Evolutionary conservation across 2,888 invertebrate species (phyloP).

Genomic region (Drosophila cyrtoloma): DNA sequence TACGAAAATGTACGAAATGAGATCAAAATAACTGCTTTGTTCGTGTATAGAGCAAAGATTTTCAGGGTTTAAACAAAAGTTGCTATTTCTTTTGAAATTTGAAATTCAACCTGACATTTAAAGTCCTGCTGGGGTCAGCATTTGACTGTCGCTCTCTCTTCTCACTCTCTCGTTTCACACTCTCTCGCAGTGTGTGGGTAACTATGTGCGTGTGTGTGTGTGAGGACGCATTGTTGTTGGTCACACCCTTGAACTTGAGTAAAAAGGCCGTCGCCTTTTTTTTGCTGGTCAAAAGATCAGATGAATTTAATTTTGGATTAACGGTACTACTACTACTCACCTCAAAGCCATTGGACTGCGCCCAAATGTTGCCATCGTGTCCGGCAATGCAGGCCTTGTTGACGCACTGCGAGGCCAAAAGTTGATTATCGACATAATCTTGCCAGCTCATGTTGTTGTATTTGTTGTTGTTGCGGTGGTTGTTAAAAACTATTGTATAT

Average conservation of each 20-base stretch:
- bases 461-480: slow-evolving; percentile 61
- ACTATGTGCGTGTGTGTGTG: slow-evolving; percentile 20
- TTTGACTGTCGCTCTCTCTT: slow-evolving; percentile 14
- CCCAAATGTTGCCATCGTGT: slow-evolving; percentile 98
- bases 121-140: slow-evolving; percentile 35
- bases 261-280: slow-evolving; percentile 38
- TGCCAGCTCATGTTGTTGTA: slow-evolving; percentile 95
- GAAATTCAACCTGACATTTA: slow-evolving; percentile 2
- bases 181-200: slow-evolving; percentile 26
- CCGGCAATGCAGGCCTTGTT: slow-evolving; percentile 97
- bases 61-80: not conserved
- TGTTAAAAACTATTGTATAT: slow-evolving; percentile 60
- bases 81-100: not conserved
- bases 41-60: not conserved
- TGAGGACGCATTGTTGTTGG: slow-evolving; percentile 63
- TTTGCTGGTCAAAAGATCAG: slow-evolving; percentile 22
- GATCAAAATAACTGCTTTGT: not conserved
- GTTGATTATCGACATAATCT: slow-evolving; percentile 99
- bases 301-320: slow-evolving; percentile 11
- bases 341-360: slow-evolving; percentile 96
- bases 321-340: slow-evolving; percentile 88
- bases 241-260: slow-evolving; percentile 85
- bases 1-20: not conserved
- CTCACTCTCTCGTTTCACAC: slow-evolving; percentile 9
- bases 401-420: slow-evolving; percentile 97